These are phyloP conservation scores for Acronicta alni DNA, from an alignment of 2,888 invertebrate genomes.

Conservation along the genomic window DNA sequence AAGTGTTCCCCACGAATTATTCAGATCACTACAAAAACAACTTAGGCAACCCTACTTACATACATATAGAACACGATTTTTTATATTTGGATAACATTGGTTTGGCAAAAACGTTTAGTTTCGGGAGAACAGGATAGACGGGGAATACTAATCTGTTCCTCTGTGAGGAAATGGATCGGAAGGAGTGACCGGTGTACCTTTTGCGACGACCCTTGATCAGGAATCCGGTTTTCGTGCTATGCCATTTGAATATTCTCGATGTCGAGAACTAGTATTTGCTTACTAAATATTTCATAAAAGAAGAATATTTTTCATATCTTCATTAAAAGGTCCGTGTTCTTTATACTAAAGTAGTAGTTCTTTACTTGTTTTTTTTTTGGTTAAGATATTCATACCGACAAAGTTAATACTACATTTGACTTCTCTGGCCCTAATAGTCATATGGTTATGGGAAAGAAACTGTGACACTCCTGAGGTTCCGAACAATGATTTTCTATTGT, in stretches of 20 bases:
- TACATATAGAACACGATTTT: slow-evolving; percentile 41
- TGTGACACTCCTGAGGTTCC: too few relatives aligned
- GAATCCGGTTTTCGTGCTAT: slow-evolving; percentile 11
- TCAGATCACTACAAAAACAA: slow-evolving; percentile 53
- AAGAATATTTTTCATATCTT: not conserved
- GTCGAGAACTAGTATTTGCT: not conserved
- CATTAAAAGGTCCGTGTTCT: too few relatives aligned
- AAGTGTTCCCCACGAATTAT: slow-evolving; percentile 48
- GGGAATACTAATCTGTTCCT: slow-evolving; percentile 56
- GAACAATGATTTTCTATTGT: too few relatives aligned
- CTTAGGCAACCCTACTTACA: slow-evolving; percentile 46
- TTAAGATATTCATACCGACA: too few relatives aligned
- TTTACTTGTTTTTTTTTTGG: too few relatives aligned
- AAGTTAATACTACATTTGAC: too few relatives aligned
- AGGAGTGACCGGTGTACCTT: slow-evolving; percentile 11
- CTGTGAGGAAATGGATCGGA: slow-evolving; percentile 25
- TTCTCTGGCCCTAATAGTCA: too few relatives aligned
- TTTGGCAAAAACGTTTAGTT: slow-evolving; percentile 44
- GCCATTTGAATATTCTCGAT: slow-evolving; percentile 18
- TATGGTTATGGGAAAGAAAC: too few relatives aligned
- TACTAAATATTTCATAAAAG: not conserved
- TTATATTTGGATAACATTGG: slow-evolving; percentile 47
- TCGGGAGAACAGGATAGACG: slow-evolving; percentile 37
- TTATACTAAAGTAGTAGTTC: too few relatives aligned
- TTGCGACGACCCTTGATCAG: slow-evolving; percentile 23